phyloP scores from a whole-genome alignment of 2,888 invertebrate species.

The Sesia bembeciformis region DNA sequence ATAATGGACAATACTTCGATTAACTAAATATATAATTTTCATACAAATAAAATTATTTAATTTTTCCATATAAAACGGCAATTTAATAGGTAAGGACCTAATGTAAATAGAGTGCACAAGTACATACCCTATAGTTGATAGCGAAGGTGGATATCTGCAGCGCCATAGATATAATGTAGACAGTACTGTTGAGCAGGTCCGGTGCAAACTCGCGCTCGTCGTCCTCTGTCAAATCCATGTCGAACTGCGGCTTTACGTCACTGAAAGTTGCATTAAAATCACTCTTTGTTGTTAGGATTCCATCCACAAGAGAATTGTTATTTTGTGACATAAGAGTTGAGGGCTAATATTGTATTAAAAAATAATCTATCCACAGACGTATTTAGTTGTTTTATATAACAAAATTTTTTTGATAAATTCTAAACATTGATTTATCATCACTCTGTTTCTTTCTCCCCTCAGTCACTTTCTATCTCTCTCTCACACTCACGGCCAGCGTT shows the following conservation, averaged over 20 bases:
- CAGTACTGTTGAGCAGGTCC: constrained; percentile 96
- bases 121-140: constrained; percentile 94
- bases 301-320: neutral
- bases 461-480: too few relatives aligned
- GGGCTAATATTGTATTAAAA: neutral
- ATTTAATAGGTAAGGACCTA: too few relatives aligned
- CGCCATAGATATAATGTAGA: constrained; percentile 98
- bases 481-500: too few relatives aligned
- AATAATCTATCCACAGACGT: neutral
- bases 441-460: too few relatives aligned
- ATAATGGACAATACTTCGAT: too few relatives aligned
- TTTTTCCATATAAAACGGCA: too few relatives aligned
- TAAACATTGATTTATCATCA: too few relatives aligned
- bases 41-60: too few relatives aligned
- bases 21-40: too few relatives aligned
- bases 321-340: neutral
- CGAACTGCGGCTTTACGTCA: constrained; percentile 73
- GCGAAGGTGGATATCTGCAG: constrained; percentile 98
- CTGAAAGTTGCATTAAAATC: constrained; percentile 37
- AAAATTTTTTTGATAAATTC: neutral
- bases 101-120: neutral
- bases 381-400: neutral
- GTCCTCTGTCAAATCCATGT: constrained; percentile 78
- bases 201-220: constrained; percentile 92
- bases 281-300: neutral